These are phyloP conservation scores for Mayetiola destructor DNA, from an alignment of 2,888 invertebrate species.

Conservation along the genomic window DNA sequence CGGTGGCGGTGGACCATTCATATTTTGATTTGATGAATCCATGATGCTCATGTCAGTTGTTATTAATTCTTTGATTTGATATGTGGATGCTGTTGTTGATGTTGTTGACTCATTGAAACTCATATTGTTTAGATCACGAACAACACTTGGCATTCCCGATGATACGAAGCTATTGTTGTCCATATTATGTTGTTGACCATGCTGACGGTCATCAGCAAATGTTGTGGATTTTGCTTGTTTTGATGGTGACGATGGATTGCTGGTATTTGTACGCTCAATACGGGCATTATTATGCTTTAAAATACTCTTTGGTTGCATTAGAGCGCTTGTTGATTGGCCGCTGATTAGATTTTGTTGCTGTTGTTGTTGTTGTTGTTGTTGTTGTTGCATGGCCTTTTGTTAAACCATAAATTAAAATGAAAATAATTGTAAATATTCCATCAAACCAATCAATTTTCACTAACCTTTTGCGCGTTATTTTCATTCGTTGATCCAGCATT, in stretches of 20 bases:
- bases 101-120: slow-evolving; percentile 11
- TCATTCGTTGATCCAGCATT: background rate
- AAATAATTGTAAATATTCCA: too few relatives aligned
- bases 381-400: slow-evolving; percentile 24
- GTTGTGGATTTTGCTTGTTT: slow-evolving; percentile 33
- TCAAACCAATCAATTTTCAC: too few relatives aligned
- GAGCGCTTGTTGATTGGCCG: background rate
- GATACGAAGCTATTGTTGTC: slow-evolving; percentile 24
- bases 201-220: slow-evolving; percentile 32
- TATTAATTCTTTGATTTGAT: background rate
- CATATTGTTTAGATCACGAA: slow-evolving; percentile 10
- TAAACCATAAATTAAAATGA: background rate
- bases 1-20: slow-evolving; percentile 48
- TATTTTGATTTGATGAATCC: background rate
- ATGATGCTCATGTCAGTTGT: background rate
- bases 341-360: too few relatives aligned
- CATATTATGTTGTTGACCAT: too few relatives aligned
- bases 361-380: slow-evolving; percentile 24
- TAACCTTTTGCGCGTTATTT: background rate
- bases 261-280: slow-evolving; percentile 22
- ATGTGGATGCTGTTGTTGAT: slow-evolving; percentile 3
- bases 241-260: slow-evolving; percentile 29
- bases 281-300: slow-evolving; percentile 30
- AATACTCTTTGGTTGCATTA: slow-evolving; percentile 32
- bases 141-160: background rate